Evolutionary conservation across 2,888 invertebrate genomes (phyloP), one percentile per base, ranked within the genome.

Genomic region (Caenorhabditis afra): DNA sequence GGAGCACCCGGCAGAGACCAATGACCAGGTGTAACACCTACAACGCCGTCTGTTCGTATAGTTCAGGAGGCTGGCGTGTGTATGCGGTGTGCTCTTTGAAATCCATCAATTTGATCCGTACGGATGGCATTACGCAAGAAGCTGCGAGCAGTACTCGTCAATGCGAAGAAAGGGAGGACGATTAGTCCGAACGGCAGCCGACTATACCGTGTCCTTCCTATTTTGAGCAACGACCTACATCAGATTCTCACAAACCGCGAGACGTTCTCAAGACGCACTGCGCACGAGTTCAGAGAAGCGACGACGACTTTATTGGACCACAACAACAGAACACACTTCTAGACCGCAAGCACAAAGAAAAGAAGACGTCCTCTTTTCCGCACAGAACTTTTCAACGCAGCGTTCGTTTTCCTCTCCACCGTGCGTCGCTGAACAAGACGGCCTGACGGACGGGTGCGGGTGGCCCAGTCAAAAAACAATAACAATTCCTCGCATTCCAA

Each of bases 391-490:
- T 70, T 70, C 47, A 55, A 39, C 49, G 58, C 41, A 41, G 14
- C 18, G 20, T 12, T 49, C 41, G 14, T 18, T 41, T 22, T 41
- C 41, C 57, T 16, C 35, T 35, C 35, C 53, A 35, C 39, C 39
- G 44, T 20, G 62, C 59, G 29, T 29, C 29, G 53, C 57, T 62
- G 67, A 58, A 59, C 50, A 53, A 62, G 29, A 50, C 44, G 58
- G 45, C 57, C 39, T 61, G 62, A 62, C 62, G 62, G 47, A 49
- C 62, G 62, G 49, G 58, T 50, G 62, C 39, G 62, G 64, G 73
- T 58, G 64, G 73, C 49, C 58, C 64, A 73, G 73, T 58, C 58
- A 65, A 65, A 71, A 64, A 73, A 73, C 64, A 73, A 73, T 64
- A 73, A 73, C 73, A 73, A 73, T 64, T 64, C 62, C 50, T 64